Evolutionary conservation across 2,113 vertebrate species (phyloP).

Genomic region (Dolichallabes microphthalmus): DNA sequence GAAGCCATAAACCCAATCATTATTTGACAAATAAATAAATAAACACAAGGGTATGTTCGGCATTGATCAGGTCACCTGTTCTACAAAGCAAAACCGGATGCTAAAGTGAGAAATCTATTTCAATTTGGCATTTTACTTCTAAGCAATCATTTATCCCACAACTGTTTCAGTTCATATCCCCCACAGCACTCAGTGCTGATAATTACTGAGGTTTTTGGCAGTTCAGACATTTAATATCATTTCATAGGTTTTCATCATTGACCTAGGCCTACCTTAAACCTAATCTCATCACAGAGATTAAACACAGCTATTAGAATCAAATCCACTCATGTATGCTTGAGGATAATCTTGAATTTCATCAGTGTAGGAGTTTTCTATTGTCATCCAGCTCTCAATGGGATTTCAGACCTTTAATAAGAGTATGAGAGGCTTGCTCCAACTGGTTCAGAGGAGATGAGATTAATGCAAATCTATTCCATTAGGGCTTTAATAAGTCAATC

Average conservation of each 20-base stretch:
- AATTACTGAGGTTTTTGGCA: constrained; percentile 61
- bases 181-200: constrained; percentile 54
- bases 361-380: constrained; percentile 66
- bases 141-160: constrained; percentile 41
- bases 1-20: background rate
- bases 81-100: background rate
- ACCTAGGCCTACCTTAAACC: constrained; percentile 57
- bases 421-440: constrained; percentile 59
- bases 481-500: constrained; percentile 58
- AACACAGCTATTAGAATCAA: constrained; percentile 71
- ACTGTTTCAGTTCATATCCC: constrained; percentile 50
- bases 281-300: constrained; percentile 70
- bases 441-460: constrained; percentile 55
- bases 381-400: constrained; percentile 69
- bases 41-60: background rate
- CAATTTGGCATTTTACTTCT: background rate
- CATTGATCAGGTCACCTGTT: background rate
- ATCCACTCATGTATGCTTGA: constrained; percentile 71
- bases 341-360: constrained; percentile 73
- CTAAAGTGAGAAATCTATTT: background rate
- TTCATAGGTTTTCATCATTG: constrained; percentile 60
- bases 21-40: background rate
- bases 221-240: constrained; percentile 64
- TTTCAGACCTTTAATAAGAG: constrained; percentile 66
- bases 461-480: constrained; percentile 62